Conservation (phyloP, 2,888 invertebrate genomes). For the Drosophila dives region DNA sequence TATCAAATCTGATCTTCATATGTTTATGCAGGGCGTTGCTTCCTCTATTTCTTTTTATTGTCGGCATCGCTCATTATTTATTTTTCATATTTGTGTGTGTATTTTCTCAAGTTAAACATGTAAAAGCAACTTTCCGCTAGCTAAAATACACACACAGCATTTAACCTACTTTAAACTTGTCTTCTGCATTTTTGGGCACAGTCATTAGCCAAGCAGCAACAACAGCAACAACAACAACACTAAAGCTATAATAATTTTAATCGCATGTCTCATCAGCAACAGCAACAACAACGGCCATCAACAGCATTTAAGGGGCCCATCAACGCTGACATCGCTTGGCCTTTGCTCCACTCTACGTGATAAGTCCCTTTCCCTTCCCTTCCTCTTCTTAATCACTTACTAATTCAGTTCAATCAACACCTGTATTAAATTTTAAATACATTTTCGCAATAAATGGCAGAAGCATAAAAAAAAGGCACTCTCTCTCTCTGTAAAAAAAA, state of each 20-base stretch:
- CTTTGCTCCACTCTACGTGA: conserved; percentile 19
- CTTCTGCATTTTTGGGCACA: conserved; percentile 70
- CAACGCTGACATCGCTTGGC: conserved; percentile 52
- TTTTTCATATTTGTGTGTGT: conserved; percentile 20
- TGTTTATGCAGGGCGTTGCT: conserved; percentile 10
- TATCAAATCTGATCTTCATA: background rate
- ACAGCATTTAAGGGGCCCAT: conserved; percentile 78
- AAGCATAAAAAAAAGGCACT: conserved; percentile 32
- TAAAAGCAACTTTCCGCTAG: conserved; percentile 41
- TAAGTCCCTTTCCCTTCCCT: background rate
- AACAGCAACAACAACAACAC: conserved; percentile 31
- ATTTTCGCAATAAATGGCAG: conserved; percentile 63
- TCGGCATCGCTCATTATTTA: background rate
- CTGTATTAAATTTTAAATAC: conserved; percentile 75
- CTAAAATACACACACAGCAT: conserved; percentile 41
- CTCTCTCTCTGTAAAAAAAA: conserved; percentile 1
- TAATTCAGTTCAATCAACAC: conserved; percentile 62
- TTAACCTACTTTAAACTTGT: conserved; percentile 78
- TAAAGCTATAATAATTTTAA: conserved; percentile 55
- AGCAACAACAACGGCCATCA: conserved; percentile 62
- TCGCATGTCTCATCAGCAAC: conserved; percentile 68
- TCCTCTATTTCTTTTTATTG: background rate
- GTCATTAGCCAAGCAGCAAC: conserved; percentile 66
- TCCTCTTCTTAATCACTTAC: conserved; percentile 16
- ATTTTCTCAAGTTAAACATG: conserved; percentile 42